A percentile compares a stretch with the other conserved stretches of the same genome.
These are phyloP conservation scores for Thamnophis elegans DNA, from an alignment of 2,797 vertebrate species.

Conservation along the genomic window DNA sequence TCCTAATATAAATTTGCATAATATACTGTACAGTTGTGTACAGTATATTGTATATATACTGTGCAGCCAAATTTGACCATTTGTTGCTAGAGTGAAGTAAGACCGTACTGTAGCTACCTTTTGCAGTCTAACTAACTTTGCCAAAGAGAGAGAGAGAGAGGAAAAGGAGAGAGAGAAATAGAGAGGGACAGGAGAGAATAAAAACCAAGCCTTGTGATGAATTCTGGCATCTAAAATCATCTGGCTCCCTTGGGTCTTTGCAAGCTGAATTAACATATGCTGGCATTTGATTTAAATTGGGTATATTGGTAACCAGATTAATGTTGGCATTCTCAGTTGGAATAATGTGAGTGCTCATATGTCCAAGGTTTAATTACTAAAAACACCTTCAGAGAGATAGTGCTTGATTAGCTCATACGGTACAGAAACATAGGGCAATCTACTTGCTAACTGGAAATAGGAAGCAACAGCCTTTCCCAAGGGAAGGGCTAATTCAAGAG, in stretches of 20 bases:
- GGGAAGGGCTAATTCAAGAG: neutral
- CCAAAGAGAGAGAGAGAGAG: neutral
- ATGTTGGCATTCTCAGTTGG: slow-evolving; percentile 31
- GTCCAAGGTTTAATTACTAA: slow-evolving; percentile 22
- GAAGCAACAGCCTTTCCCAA: neutral
- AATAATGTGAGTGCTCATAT: neutral
- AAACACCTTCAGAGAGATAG: neutral
- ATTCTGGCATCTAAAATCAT: slow-evolving; percentile 27
- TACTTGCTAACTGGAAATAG: neutral
- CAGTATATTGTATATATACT: too few species aligned
- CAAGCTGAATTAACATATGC: slow-evolving; percentile 29
- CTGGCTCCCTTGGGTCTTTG: slow-evolving; percentile 1
- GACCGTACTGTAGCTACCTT: neutral
- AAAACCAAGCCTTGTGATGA: slow-evolving; percentile 26
- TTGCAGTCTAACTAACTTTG: neutral
- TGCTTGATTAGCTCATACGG: neutral
- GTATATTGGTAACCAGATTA: slow-evolving; percentile 32
- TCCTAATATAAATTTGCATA: neutral
- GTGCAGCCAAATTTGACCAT: neutral
- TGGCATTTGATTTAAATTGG: slow-evolving; percentile 41
- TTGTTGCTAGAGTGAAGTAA: neutral
- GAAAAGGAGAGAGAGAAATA: neutral
- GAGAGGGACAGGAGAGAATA: neutral
- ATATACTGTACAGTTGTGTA: neutral
- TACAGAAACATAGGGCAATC: neutral